Percentiles rank a stretch among this genome's conserved stretches.
Conservation (phyloP, 2,888 invertebrate genomes). For the Zygaena filipendulae region DNA sequence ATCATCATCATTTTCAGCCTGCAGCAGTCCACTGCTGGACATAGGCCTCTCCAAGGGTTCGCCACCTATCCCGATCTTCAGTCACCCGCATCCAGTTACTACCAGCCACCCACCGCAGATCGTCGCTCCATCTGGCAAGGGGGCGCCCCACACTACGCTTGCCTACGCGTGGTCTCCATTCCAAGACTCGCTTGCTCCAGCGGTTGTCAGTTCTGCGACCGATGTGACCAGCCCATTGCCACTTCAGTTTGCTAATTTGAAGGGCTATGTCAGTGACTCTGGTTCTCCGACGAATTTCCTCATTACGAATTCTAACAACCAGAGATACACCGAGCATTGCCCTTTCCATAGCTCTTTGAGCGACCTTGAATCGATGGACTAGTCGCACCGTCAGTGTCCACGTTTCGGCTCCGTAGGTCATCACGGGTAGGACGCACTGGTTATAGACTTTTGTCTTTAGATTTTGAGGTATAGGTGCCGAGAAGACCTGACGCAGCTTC, state of each 20-base stretch:
- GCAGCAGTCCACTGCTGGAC: not conserved
- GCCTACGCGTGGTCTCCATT: conserved; percentile 1
- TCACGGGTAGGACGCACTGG: conserved; percentile 11
- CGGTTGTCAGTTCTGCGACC: not conserved
- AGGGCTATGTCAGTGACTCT: not conserved
- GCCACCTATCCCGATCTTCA: not conserved
- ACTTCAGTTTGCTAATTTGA: conserved; percentile 1
- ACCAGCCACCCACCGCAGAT: not conserved
- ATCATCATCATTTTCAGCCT: not conserved
- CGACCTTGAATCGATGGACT: too few relatives aligned
- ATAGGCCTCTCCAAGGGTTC: not conserved
- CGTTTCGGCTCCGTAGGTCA: conserved; percentile 14
- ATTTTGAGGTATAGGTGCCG: not conserved
- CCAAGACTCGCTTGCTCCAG: not conserved
- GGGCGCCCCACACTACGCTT: not conserved
- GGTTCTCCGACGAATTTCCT: not conserved
- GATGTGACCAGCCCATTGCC: not conserved
- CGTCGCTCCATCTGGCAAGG: not conserved
- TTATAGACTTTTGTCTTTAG: conserved; percentile 1
- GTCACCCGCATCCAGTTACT: not conserved
- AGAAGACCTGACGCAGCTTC: not conserved
- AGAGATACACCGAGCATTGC: not conserved
- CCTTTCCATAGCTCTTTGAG: conserved; percentile 3
- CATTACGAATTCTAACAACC: not conserved
- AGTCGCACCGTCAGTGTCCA: conserved; percentile 10